Conservation (phyloP, 1,140 invertebrate species). For the Panagrolaimus sp. region DNA sequence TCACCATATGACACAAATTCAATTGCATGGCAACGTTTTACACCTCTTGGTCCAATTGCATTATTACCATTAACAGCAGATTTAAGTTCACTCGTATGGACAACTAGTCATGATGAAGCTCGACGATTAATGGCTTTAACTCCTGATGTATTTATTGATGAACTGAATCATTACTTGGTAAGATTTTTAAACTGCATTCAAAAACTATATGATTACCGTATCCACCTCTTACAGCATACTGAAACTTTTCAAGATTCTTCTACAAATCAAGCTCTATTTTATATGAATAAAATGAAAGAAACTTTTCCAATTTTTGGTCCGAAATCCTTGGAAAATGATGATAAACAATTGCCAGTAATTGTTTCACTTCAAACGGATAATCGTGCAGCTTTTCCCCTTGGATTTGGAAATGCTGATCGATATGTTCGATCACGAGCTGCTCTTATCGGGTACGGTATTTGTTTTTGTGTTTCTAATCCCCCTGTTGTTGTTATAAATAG, state of each 20-base stretch:
- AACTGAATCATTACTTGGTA: slow-evolving; percentile 78
- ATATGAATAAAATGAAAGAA: slow-evolving; percentile 44
- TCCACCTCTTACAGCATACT: slow-evolving; percentile 66
- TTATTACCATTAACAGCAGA: slow-evolving; percentile 75
- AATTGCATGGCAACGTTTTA: slow-evolving; percentile 90
- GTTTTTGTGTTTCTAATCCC: no score
- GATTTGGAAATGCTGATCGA: slow-evolving; percentile 77
- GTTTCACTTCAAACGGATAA: slow-evolving; percentile 65
- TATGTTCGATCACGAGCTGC: slow-evolving; percentile 74
- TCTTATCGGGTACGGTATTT: slow-evolving; percentile 71
- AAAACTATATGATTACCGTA: neutral
- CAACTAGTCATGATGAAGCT: slow-evolving; percentile 70
- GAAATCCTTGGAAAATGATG: slow-evolving; percentile 23
- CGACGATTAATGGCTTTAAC: slow-evolving; percentile 69
- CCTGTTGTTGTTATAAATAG: no score
- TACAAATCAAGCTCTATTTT: slow-evolving; percentile 50
- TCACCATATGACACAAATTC: slow-evolving; percentile 66
- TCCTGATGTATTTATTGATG: slow-evolving; percentile 78
- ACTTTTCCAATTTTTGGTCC: slow-evolving; percentile 7
- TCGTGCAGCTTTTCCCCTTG: slow-evolving; percentile 82
- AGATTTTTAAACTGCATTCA: slow-evolving; percentile 51
- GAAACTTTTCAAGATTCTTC: slow-evolving; percentile 63
- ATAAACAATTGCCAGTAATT: slow-evolving; percentile 75
- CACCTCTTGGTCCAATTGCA: slow-evolving; percentile 82
- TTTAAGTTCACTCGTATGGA: slow-evolving; percentile 84